phyloP scores from a whole-genome alignment of 2,797 vertebrate genomes.

The Botia kubotai region DNA sequence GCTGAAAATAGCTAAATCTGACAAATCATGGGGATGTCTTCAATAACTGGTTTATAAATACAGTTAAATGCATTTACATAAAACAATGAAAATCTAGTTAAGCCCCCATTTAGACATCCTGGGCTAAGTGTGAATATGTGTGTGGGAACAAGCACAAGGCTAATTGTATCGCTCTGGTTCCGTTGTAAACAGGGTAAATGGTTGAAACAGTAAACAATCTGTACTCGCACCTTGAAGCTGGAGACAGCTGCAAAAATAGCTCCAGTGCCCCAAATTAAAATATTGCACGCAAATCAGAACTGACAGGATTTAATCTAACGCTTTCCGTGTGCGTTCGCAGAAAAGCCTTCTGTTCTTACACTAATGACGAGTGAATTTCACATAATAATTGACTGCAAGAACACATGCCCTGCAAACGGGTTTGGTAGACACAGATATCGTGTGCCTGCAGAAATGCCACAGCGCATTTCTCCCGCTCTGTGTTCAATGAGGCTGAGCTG shows the following conservation, averaged over 20 bases:
- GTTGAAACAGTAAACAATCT: constrained; percentile 39
- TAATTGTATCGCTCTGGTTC: constrained; percentile 18
- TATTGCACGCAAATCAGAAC: constrained; percentile 32
- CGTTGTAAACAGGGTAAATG: constrained; percentile 28
- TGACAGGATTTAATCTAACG: constrained; percentile 32
- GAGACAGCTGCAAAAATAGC: constrained; percentile 34
- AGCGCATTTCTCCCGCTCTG: not conserved
- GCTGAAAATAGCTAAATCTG: not conserved
- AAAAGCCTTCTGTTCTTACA: constrained; percentile 30
- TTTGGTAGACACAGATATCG: not conserved
- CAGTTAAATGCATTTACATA: not conserved
- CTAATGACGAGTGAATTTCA: constrained; percentile 22
- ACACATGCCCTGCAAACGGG: constrained; percentile 18
- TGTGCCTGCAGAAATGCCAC: constrained; percentile 10
- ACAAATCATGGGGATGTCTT: not conserved
- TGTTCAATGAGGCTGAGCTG: constrained; percentile 9
- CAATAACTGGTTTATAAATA: not conserved
- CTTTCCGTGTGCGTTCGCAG: constrained; percentile 1
- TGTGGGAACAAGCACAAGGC: not conserved
- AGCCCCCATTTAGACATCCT: not conserved
- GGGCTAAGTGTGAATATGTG: not conserved
- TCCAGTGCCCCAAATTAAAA: constrained; percentile 35
- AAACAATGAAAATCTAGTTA: not conserved
- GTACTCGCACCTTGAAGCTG: constrained; percentile 10
- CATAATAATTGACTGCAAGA: not conserved